A percentile compares a stretch with the other conserved stretches of the same genome.
phyloP scores from a whole-genome alignment of 2,888 invertebrate genomes.

The Helleia helle region DNA sequence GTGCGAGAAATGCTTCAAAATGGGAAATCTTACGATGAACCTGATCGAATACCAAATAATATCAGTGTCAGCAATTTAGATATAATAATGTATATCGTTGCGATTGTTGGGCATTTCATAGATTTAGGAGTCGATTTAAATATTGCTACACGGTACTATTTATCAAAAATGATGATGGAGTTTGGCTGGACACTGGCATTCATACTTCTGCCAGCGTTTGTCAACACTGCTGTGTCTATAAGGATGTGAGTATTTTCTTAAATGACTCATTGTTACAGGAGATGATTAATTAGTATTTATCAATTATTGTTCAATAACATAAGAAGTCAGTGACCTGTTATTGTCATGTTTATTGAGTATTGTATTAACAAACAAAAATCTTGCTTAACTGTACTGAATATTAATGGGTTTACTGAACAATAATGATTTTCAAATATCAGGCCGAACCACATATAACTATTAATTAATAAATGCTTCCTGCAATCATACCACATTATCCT shows the following conservation, averaged over 20 bases:
- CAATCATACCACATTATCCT: no score
- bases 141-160: slow-evolving; percentile 77
- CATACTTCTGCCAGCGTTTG: slow-evolving; percentile 81
- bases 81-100: slow-evolving; percentile 76
- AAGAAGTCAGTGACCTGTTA: no score
- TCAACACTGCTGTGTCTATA: slow-evolving; percentile 82
- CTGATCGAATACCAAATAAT: slow-evolving; percentile 75
- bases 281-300: not conserved
- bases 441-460: no score
- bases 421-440: no score
- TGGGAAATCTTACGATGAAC: slow-evolving; percentile 64
- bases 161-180: slow-evolving; percentile 68
- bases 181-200: slow-evolving; percentile 81
- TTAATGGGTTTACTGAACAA: no score
- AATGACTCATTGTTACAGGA: not conserved
- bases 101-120: slow-evolving; percentile 79
- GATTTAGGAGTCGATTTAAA: slow-evolving; percentile 82
- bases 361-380: no score
- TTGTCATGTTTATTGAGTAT: no score
- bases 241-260: slow-evolving; percentile 76
- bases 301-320: slow-evolving; percentile 1
- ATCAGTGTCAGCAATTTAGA: slow-evolving; percentile 75
- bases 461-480: no score
- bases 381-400: no score
- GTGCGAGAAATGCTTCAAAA: slow-evolving; percentile 44